Conservation (phyloP, 2,113 vertebrate species). For the Thunnus maccoyii region DNA sequence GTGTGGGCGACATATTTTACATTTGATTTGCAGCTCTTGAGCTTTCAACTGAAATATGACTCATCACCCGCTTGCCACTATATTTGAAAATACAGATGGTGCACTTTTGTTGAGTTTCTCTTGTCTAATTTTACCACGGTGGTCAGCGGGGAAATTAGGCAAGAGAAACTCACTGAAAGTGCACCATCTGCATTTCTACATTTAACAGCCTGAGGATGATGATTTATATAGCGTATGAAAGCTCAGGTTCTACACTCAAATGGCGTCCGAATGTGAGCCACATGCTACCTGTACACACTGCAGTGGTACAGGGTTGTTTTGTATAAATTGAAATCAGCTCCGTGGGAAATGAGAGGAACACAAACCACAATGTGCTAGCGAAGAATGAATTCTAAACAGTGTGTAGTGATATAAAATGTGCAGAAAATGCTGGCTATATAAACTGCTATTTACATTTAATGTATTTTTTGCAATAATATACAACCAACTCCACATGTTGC, state of each 20-base stretch:
- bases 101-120: constrained; percentile 22
- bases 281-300: constrained; percentile 16
- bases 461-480: too few species aligned
- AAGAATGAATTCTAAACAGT: neutral
- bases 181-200: constrained; percentile 47
- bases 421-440: neutral
- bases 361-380: neutral
- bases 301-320: neutral
- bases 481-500: neutral
- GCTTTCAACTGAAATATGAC: constrained; percentile 4
- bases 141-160: constrained; percentile 56
- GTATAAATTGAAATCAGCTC: constrained; percentile 7
- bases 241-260: constrained; percentile 15
- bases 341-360: neutral
- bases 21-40: constrained; percentile 21
- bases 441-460: neutral
- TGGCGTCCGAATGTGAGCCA: constrained; percentile 1
- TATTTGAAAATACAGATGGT: constrained; percentile 27
- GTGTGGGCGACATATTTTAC: neutral
- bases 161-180: constrained; percentile 42
- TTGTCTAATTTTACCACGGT: constrained; percentile 21
- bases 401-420: constrained; percentile 2
- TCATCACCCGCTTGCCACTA: neutral
- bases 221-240: constrained; percentile 38
- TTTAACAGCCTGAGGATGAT: constrained; percentile 25